Base-by-base conservation (phyloP, 2,797 vertebrate genomes). In the Pterois miles region DNA sequence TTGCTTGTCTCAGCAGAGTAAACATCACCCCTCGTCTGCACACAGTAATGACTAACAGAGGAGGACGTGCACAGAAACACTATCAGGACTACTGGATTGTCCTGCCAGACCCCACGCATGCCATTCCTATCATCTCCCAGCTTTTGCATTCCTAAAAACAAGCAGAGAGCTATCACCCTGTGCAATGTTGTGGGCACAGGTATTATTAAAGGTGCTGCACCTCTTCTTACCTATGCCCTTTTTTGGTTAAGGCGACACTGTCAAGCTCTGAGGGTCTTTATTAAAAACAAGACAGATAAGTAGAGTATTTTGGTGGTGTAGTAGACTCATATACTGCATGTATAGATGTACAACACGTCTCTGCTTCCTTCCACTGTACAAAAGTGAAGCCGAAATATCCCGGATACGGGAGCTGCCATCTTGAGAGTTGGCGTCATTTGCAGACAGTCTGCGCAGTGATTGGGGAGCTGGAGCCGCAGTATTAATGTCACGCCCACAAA, bases 1-100 rank as follows among this genome's bases (percentile, higher is more conserved):
- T 95, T 94, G 93, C 95, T 94, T 94, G 94, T 95, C 92, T 94
- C 93, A 95, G 94, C 94, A 95, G 93, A 93, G 94, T 93, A 93
- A 95, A 95, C 93, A 94, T 94, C 92, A 90, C 84, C 92, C 91
- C 90, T 93, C 82, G 89, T 95, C 94, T 93, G 92, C 91, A 92
- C 91, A 90, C 89, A 92, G 94, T 94, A 94, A 95, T 93, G 94
- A 94, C 93, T 94, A 94, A 95, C 92, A 93, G 90, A 92, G 88
- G 86, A 85, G 85, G 92, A 95, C 93, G 91, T 93, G 92, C 88
- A 88, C 83, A 84, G 93, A 94, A 94, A 93, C 86, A 88, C 89
- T 91, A 93, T 92, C 90, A 92, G 91, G 83, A 81, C 85, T 60
- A 38, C 91, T 88, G 82, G 83, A 88, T 90, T 82, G 86, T 92